These are phyloP conservation scores for Psittacus erithacus DNA, from an alignment of 2,113 vertebrate genomes.

Conservation along the genomic window DNA sequence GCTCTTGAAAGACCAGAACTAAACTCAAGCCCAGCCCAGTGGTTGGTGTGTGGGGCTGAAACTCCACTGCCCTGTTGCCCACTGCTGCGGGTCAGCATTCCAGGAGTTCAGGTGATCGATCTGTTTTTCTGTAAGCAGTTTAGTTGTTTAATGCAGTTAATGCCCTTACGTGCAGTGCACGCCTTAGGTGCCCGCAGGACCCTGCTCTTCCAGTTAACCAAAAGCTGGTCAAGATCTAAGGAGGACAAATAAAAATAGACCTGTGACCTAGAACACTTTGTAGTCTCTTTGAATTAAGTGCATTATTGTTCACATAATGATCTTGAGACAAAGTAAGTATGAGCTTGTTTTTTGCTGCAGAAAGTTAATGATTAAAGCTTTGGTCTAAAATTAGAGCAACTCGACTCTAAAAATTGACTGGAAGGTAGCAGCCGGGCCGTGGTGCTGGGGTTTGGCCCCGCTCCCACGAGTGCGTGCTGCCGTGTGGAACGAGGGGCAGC, in stretches of 20 bases:
- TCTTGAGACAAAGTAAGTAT: conserved; percentile 29
- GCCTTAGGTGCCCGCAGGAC: background rate
- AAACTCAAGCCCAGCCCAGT: background rate
- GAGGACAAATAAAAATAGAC: conserved; percentile 76
- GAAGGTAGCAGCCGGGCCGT: background rate
- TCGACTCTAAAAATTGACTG: conserved; percentile 39
- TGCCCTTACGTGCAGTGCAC: background rate
- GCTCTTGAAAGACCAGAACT: background rate
- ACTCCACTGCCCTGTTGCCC: background rate
- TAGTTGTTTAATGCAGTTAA: conserved; percentile 4
- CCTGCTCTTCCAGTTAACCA: conserved; percentile 37
- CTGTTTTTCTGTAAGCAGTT: conserved; percentile 35
- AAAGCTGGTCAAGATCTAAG: conserved; percentile 64
- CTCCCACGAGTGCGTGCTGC: background rate
- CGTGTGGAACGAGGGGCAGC: background rate
- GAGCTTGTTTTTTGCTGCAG: conserved; percentile 64
- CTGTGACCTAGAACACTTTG: conserved; percentile 75
- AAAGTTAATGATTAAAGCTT: conserved; percentile 73
- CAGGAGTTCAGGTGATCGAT: conserved; percentile 16
- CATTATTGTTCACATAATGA: conserved; percentile 43
- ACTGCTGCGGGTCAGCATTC: background rate
- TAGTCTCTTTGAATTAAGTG: conserved; percentile 67
- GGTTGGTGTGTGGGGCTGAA: background rate
- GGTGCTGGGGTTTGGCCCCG: background rate
- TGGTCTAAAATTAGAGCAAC: conserved; percentile 40